Evolutionary conservation across 1,140 invertebrate genomes (phyloP), one percentile per base, ranked within the genome.

Genomic region (Nasonia longicornis): DNA sequence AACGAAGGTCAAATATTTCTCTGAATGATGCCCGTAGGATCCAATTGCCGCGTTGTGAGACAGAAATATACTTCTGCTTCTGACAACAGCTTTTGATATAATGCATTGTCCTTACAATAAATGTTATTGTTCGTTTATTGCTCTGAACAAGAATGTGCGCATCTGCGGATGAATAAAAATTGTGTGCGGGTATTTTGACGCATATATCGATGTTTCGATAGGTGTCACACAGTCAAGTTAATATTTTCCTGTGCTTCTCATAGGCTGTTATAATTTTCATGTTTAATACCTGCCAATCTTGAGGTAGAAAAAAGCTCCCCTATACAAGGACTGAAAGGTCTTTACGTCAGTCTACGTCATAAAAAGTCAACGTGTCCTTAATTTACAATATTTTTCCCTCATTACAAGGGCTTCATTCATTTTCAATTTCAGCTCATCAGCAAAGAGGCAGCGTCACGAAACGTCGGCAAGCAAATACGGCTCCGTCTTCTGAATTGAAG

Each of bases 1-100:
- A 74, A 63, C 72, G 64, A 81, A 75, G 79, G 73, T 70, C 72
- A 76, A 76, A 76, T 70, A 76, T 74, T 80, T 80, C 63, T 74
- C 14, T 67, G 35, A 64, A 73, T 72, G 48, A 79, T 79, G 31
- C 48, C 20, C 67, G 35, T 71, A 72, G 12, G 42, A 20, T 77
- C 42, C 26, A 74, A 74, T 58, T 74, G 29, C 20, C n/a, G 11
- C 16, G 20, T 2, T 45, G 3, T 72, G n/a, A 26, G 42, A 72
- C 38, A 11, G 48, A 72, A 48, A 22, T 52, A 52, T 58, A 58
- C 52, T 2, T 14, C 14, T 58, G 20, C 52, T 58, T 58, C 52
- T 48, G 45, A 16, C 52, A 58, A 58, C 52, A 58, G 3, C 4
- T 58, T 2, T 58, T 58, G 16, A 20, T 58, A 6, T 42, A 42